Evolutionary conservation across 2,113 vertebrate species (phyloP).

Genomic region (Mesocricetus auratus): DNA sequence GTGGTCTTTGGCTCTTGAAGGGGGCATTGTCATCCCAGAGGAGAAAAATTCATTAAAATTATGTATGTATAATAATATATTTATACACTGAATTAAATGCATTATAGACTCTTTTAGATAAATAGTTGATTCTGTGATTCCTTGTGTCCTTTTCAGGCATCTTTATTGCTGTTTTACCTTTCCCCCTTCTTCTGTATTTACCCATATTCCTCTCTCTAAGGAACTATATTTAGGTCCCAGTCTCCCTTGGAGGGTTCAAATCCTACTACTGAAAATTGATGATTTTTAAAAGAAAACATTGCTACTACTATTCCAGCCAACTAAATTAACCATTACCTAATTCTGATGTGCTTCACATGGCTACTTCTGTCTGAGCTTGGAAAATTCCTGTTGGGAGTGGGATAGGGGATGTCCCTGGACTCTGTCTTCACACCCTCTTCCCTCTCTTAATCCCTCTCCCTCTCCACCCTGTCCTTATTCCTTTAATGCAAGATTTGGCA

Average conservation of each 20-base stretch:
- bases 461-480: background rate
- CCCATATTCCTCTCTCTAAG: background rate
- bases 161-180: background rate
- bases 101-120: background rate
- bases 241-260: background rate
- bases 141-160: background rate
- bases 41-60: background rate
- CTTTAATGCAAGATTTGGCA: background rate
- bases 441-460: fast-evolving
- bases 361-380: background rate
- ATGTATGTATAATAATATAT: background rate
- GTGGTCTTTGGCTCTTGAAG: background rate
- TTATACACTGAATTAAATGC: background rate
- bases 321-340: background rate
- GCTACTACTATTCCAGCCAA: too few relatives aligned
- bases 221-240: background rate
- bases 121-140: background rate
- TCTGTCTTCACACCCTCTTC: too few relatives aligned
- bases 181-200: background rate
- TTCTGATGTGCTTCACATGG: background rate
- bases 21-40: background rate
- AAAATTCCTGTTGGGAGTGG: background rate
- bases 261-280: background rate
- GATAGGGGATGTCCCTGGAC: background rate
- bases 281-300: background rate